A percentile compares a stretch with the other conserved stretches of the same genome.
These are phyloP conservation scores for Etia nguti DNA, from an alignment of 2,113 vertebrate genomes.

Conservation along the genomic window DNA sequence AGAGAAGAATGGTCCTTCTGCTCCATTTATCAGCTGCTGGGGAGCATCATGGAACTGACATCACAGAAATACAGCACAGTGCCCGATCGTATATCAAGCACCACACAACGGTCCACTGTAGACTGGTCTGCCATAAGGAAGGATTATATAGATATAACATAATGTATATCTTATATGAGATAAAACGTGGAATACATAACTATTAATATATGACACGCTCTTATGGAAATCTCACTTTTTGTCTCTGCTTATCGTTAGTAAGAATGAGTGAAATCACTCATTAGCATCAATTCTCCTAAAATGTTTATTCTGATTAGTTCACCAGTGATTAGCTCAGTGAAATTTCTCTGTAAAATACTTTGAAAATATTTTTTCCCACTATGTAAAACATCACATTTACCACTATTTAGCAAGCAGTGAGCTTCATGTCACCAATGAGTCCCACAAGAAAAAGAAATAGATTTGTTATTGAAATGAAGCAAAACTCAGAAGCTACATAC, in stretches of 20 bases:
- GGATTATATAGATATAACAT: neutral
- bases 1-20: neutral
- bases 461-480: neutral
- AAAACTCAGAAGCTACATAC: fast-evolving
- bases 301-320: neutral
- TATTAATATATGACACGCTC: neutral
- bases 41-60: neutral
- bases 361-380: fast-evolving
- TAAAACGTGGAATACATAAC: neutral
- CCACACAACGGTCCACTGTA: too few species aligned
- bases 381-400: neutral
- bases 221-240: neutral
- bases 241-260: neutral
- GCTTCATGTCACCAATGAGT: neutral
- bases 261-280: neutral
- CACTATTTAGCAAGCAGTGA: neutral
- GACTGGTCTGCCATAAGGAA: neutral
- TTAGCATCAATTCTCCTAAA: fast-evolving
- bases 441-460: neutral
- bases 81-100: neutral
- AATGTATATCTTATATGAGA: neutral
- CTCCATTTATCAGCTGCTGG: neutral
- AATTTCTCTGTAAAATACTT: neutral
- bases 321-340: neutral
- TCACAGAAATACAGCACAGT: neutral